These are phyloP conservation scores for Aethina tumida DNA, from an alignment of 1,140 invertebrate species.

Conservation along the genomic window DNA sequence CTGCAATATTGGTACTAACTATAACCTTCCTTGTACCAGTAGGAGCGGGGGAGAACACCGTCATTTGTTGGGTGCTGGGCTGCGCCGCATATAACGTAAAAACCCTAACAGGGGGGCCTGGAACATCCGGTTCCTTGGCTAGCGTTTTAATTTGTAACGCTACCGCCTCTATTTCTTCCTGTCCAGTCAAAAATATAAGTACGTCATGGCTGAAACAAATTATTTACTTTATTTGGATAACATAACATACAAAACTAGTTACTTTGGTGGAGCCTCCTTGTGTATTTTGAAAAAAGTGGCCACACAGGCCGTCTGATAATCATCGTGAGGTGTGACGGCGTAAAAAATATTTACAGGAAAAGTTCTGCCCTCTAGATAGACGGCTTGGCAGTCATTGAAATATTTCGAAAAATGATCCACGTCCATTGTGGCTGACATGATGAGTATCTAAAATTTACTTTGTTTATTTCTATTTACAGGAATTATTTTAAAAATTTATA, in stretches of 20 bases:
- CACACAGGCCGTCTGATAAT: slow-evolving; percentile 73
- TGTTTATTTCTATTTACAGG: slow-evolving; percentile 4
- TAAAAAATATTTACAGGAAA: slow-evolving; percentile 77
- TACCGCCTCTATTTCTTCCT: slow-evolving; percentile 95
- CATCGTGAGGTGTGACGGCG: slow-evolving; percentile 62
- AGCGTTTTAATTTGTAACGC: slow-evolving; percentile 65
- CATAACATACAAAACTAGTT: slow-evolving; percentile 31
- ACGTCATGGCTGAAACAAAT: slow-evolving; percentile 66
- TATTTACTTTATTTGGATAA: slow-evolving; percentile 13
- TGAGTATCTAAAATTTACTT: slow-evolving; percentile 48
- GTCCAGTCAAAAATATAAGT: slow-evolving; percentile 95
- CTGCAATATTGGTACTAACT: slow-evolving; percentile 95
- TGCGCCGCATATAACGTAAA: slow-evolving; percentile 78
- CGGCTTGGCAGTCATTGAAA: slow-evolving; percentile 74
- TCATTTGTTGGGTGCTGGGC: slow-evolving; percentile 63
- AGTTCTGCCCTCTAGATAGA: slow-evolving; percentile 85
- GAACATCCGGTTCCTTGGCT: slow-evolving; percentile 50
- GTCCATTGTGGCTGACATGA: slow-evolving; percentile 96
- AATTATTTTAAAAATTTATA: slow-evolving; percentile 6
- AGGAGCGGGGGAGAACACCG: slow-evolving; percentile 61
- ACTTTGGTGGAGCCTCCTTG: slow-evolving; percentile 69
- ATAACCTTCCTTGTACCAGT: slow-evolving; percentile 76
- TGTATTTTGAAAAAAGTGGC: slow-evolving; percentile 90
- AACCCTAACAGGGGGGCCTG: slow-evolving; percentile 51
- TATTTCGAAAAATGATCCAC: slow-evolving; percentile 87